Evolutionary conservation across 2,797 vertebrate species (phyloP).

Genomic region (Gobio occitaniae): DNA sequence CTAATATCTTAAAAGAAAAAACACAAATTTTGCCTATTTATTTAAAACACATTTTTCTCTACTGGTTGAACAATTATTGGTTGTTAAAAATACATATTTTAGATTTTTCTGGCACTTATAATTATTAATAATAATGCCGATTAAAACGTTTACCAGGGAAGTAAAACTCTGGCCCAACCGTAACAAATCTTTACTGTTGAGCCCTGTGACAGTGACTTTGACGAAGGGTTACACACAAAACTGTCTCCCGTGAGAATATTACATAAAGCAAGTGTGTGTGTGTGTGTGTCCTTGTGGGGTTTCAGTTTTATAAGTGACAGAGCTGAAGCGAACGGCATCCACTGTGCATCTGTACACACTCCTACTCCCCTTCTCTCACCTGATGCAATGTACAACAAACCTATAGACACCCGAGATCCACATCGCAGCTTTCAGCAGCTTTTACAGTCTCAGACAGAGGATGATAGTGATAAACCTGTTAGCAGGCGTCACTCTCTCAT

Average conservation of each 20-base stretch:
- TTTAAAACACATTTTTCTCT: not conserved
- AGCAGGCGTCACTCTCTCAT: not conserved
- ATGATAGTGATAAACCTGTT: conserved; percentile 25
- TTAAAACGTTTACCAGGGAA: not conserved
- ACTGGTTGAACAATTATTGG: not conserved
- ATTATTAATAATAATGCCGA: not conserved
- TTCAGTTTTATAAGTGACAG: conserved; percentile 37
- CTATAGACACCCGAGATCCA: not conserved
- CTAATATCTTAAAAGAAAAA: not conserved
- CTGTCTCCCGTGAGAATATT: not conserved
- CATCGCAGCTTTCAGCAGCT: not conserved
- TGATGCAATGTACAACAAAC: conserved; percentile 14
- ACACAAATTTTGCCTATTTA: no score
- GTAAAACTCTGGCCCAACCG: not conserved
- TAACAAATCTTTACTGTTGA: not conserved
- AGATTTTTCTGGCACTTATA: not conserved
- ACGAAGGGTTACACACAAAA: not conserved
- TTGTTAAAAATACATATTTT: not conserved
- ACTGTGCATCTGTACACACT: not conserved
- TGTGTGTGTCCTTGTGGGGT: conserved; percentile 8
- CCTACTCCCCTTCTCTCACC: not conserved
- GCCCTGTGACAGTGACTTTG: conserved; percentile 17
- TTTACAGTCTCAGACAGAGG: not conserved
- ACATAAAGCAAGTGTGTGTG: not conserved
- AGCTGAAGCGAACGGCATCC: conserved; percentile 17